A percentile compares a stretch with the other conserved stretches of the same genome.
phyloP scores from a whole-genome alignment of 2,888 invertebrate species.

The Melinopterus prodromus region DNA sequence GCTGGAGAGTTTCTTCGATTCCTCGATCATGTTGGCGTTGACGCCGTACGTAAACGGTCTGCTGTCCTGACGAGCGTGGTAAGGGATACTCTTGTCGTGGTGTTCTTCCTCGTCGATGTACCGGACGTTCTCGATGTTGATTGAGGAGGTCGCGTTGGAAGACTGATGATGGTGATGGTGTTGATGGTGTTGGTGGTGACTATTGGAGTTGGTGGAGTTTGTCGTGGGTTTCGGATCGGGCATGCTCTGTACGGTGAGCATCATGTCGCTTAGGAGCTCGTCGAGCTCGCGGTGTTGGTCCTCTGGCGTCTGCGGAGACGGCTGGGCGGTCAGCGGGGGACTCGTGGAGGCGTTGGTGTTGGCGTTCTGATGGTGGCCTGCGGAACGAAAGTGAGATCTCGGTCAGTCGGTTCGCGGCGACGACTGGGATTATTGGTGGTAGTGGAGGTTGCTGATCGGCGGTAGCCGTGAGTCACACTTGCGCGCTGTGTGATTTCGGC shows the following conservation, averaged over 20 bases:
- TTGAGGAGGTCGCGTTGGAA: slow-evolving; percentile 42
- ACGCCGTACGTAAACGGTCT: slow-evolving; percentile 89
- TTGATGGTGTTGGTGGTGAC: slow-evolving; percentile 37
- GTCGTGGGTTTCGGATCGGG: slow-evolving; percentile 64
- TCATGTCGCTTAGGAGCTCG: slow-evolving; percentile 85
- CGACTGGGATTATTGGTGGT: neutral
- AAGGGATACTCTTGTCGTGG: slow-evolving; percentile 75
- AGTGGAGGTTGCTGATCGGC: neutral
- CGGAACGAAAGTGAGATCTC: slow-evolving; percentile 22
- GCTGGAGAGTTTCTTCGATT: slow-evolving; percentile 73
- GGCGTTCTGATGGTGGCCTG: slow-evolving; percentile 61
- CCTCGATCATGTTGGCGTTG: slow-evolving; percentile 58
- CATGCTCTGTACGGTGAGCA: slow-evolving; percentile 86
- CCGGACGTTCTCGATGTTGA: slow-evolving; percentile 56
- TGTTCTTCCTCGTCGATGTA: slow-evolving; percentile 58
- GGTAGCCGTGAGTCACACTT: neutral
- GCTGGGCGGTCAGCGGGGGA: slow-evolving; percentile 59
- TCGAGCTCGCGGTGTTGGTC: slow-evolving; percentile 77
- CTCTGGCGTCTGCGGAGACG: slow-evolving; percentile 61
- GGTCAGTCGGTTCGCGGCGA: slow-evolving; percentile 17
- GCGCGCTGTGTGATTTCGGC: slow-evolving; percentile 21
- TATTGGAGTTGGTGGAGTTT: neutral
- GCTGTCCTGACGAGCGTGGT: slow-evolving; percentile 90
- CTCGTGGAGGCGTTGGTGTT: slow-evolving; percentile 61
- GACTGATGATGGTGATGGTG: slow-evolving; percentile 40